Percentiles rank a stretch among this genome's conserved stretches.
Evolutionary conservation across 2,888 invertebrate genomes (phyloP).

Genomic region (Yponomeuta sedellus): DNA sequence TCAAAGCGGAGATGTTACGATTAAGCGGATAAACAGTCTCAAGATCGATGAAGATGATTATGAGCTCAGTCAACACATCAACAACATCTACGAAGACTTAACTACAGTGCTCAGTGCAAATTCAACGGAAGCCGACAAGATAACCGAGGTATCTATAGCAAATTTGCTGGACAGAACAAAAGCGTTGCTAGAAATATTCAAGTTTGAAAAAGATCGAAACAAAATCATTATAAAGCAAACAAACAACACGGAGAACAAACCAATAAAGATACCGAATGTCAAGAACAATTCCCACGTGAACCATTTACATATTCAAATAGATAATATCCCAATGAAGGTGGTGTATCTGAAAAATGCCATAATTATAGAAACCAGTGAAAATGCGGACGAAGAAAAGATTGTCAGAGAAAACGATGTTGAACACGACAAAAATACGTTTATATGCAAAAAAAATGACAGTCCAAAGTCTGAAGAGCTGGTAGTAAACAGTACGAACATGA

Average conservation of each 20-base stretch:
- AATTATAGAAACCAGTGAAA: neutral
- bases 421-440: neutral
- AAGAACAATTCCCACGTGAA: neutral
- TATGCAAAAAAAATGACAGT: neutral
- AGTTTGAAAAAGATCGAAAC: neutral
- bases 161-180: neutral
- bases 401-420: constrained; percentile 35
- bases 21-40: neutral
- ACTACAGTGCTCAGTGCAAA: neutral
- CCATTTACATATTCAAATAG: constrained; percentile 5
- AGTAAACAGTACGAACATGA: neutral
- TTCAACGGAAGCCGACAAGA: neutral
- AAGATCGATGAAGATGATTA: neutral
- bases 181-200: neutral
- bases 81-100: neutral
- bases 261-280: neutral
- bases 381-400: constrained; percentile 19
- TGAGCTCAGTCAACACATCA: neutral
- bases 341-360: neutral
- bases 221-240: neutral
- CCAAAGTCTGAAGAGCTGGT: neutral
- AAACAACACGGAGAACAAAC: neutral
- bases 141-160: neutral
- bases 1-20: neutral
- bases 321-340: constrained; percentile 4